A percentile compares a stretch with the other conserved stretches of the same genome.
Evolutionary conservation across 2,113 vertebrate genomes (phyloP).

Genomic region (Hippoglossus stenolepis): DNA sequence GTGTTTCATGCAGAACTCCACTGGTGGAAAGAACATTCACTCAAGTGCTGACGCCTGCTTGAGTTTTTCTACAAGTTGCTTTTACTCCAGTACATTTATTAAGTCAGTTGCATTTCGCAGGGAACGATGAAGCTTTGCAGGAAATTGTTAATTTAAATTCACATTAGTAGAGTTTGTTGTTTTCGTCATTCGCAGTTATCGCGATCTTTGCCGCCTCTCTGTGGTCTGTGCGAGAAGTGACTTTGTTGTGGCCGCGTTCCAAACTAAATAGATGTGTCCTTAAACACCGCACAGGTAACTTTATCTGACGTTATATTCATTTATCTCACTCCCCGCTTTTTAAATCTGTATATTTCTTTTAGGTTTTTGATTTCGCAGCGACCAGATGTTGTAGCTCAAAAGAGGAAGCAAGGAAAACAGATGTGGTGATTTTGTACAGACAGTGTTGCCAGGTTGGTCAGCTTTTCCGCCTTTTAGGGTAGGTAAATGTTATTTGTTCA

Average conservation of each 20-base stretch:
- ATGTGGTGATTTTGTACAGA: background rate
- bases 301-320: background rate
- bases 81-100: too few species aligned
- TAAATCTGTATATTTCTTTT: background rate
- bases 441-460: background rate
- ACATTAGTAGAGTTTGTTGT: background rate
- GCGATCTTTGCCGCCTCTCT: slow-evolving; percentile 29
- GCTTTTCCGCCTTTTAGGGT: background rate
- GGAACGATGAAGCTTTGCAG: too few species aligned
- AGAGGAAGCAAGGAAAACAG: background rate
- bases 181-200: background rate
- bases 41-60: too few species aligned
- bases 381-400: background rate
- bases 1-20: too few species aligned
- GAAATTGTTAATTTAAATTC: too few species aligned
- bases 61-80: too few species aligned
- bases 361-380: background rate
- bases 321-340: too few species aligned
- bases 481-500: too few species aligned
- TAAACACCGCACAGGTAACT: background rate
- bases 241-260: slow-evolving; percentile 20
- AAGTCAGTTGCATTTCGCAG: too few species aligned
- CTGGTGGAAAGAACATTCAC: too few species aligned
- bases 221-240: slow-evolving; percentile 26
- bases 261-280: background rate